Evolutionary conservation across 2,797 vertebrate species (phyloP), one percentile per base, ranked within the genome.

Genomic region (Selene dorsalis): DNA sequence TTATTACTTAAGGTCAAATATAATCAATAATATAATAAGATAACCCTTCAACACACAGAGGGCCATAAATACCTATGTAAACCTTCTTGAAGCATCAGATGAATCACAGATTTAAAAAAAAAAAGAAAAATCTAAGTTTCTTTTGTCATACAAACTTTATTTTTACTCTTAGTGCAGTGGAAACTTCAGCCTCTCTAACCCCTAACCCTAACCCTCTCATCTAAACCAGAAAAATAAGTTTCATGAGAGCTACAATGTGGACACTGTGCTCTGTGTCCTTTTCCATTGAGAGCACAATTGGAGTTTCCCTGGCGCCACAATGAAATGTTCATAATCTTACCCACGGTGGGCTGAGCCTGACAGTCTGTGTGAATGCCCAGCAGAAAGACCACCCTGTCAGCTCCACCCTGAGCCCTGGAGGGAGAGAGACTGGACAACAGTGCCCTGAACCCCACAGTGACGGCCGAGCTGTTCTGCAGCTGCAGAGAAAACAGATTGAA

Each of bases 391-490:
- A 95, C 78, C 9, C 3, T 78, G 71, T 94, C 84, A 22, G 80
- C 48, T 87, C 82, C 75, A 26, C 60, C 59, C 61, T 73, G 79
- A 16, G 81, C 78, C 59, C 89, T 58, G 9, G 82, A 62, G 3
- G 69, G 26, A n/a, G 88, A 92, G 39, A 95, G 88, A 0, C 96
- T 96, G 22, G 94, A 93, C 73, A 98, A 85, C 73, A 77, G 87
- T 18, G 94, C 45, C 10, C 89, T 93, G 91, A 95, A 98, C 0
- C 32, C 86, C 89, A 97, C 90, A 6, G 87, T 73, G 70, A 98
- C 76, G 0, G 45, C 69, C 0, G 95, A 98, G 26, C 80, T 89
- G 91, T 98, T 99, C 85, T 95, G 89, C 43, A 99, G 83, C 98
- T 99, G 77, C n/a, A 80, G 50, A 50, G 0, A 77, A 41, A 41